Conservation (phyloP, 2,113 vertebrate genomes). For the Pterocles burchelli region DNA sequence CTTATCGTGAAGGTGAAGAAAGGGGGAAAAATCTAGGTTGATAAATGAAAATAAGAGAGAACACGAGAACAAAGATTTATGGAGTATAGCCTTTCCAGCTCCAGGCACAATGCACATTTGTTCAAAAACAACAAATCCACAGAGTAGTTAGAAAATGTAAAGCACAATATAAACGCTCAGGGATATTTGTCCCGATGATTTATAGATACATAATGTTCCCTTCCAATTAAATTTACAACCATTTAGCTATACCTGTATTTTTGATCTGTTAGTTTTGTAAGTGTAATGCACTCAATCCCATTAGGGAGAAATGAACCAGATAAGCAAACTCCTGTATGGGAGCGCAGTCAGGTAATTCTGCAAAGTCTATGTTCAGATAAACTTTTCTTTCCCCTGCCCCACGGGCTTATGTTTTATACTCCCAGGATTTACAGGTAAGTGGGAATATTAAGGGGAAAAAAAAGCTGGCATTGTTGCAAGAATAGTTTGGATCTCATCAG, state of each 20-base stretch:
- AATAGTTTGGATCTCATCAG: conserved; percentile 47
- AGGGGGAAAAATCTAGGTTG: neutral
- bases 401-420: neutral
- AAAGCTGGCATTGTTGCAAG: neutral
- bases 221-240: conserved; percentile 21
- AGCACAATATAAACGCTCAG: conserved; percentile 12
- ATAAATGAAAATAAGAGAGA: conserved; percentile 40
- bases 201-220: conserved; percentile 2
- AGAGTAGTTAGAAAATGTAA: conserved; percentile 20
- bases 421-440: neutral
- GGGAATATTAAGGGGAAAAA: neutral
- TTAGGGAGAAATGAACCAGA: conserved; percentile 37
- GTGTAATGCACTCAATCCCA: conserved; percentile 1
- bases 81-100: neutral
- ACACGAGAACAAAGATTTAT: neutral
- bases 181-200: conserved; percentile 26
- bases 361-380: neutral
- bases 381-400: neutral
- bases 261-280: conserved; percentile 38
- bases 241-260: conserved; percentile 14
- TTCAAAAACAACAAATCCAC: neutral
- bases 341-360: fast-evolving
- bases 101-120: neutral
- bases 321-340: conserved; percentile 27
- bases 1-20: neutral